These are phyloP conservation scores for Sebastes ruberrimus DNA, from an alignment of 2,797 vertebrate species.

Conservation along the genomic window DNA sequence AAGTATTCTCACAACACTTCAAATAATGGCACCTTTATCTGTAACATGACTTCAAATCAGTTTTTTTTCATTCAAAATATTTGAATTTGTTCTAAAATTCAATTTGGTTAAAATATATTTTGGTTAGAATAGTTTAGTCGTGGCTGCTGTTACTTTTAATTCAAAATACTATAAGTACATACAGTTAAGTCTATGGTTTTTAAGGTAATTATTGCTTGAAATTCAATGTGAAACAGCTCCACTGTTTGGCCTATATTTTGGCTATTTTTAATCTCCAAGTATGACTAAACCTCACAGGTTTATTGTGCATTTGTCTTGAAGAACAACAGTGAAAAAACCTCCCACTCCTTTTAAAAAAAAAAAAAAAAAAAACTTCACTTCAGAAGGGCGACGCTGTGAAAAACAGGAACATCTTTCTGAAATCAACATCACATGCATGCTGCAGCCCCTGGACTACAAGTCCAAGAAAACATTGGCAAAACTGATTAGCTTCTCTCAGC, in stretches of 20 bases:
- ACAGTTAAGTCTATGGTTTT: slow-evolving; percentile 20
- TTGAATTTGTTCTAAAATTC: slow-evolving; percentile 6
- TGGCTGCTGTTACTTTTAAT: neutral
- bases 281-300: neutral
- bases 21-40: slow-evolving; percentile 22
- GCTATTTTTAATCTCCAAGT: slow-evolving; percentile 16
- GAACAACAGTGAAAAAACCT: neutral
- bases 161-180: slow-evolving; percentile 12
- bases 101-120: slow-evolving; percentile 28
- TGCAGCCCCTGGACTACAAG: slow-evolving; percentile 17
- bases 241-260: slow-evolving; percentile 26
- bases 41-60: neutral
- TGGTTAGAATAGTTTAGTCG: slow-evolving; percentile 10
- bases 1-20: slow-evolving; percentile 20
- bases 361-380: slow-evolving; percentile 1
- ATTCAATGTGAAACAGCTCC: slow-evolving; percentile 21
- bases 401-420: neutral
- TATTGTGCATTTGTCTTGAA: slow-evolving; percentile 15
- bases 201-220: slow-evolving; percentile 43
- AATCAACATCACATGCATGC: slow-evolving; percentile 10
- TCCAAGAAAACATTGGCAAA: slow-evolving; percentile 33
- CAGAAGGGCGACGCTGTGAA: neutral
- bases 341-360: neutral
- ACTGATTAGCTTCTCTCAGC: slow-evolving; percentile 4
- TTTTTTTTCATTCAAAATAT: neutral